Base-by-base conservation (phyloP, 2,888 invertebrate genomes). In the Camptogramma bilineatum region DNA sequence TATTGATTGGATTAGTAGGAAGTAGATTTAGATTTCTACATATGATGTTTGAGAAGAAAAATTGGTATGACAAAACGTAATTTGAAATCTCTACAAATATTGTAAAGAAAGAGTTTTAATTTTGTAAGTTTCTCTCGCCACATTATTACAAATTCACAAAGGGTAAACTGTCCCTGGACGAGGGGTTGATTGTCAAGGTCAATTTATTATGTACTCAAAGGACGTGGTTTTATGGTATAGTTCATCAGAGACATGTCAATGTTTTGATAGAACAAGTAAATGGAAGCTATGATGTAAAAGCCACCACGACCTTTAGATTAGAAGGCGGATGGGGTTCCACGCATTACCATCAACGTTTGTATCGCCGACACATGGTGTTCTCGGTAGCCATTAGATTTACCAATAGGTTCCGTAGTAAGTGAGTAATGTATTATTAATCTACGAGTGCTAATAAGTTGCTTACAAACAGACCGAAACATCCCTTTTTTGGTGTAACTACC, bases 391-490 rank as follows among this genome's bases (percentile, higher is more conserved):
- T 66, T 66, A 53, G 65, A 53, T 65, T 64, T 52, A 57, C 63
- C 67, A 52, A 64, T 67, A 19, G 42, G 57, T 62, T 54, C 54
- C 57, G 61, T 66, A 65, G 56, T 64, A 44, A 50, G 39, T 50
- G 24, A 46, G 60, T 60, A 52, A 66, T 66, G n/a, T 66, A 52
- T 66, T 55, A 62, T 63, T 56, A 66, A 64, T 61, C 48, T 61
- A 42, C 56, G 56, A 62, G 46, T n/a, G 16, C 10, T 34, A 46
- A 62, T 62, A 58, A 50, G 34, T 53, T 18, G 39, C 31, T 47
- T 34, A 56, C 59, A 64, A 53, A 48, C 24, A 51, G 18, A 48
- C 65, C 65, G 62, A 52, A 31, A 50, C 18, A 53, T 50, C 60
- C 55, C n/a, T n/a, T 56, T 52, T 52, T 48, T 48, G 34, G 39